A percentile compares a stretch with the other conserved stretches of the same genome.
phyloP scores from a whole-genome alignment of 1,140 invertebrate genomes.

The Phocides pigmalion region DNA sequence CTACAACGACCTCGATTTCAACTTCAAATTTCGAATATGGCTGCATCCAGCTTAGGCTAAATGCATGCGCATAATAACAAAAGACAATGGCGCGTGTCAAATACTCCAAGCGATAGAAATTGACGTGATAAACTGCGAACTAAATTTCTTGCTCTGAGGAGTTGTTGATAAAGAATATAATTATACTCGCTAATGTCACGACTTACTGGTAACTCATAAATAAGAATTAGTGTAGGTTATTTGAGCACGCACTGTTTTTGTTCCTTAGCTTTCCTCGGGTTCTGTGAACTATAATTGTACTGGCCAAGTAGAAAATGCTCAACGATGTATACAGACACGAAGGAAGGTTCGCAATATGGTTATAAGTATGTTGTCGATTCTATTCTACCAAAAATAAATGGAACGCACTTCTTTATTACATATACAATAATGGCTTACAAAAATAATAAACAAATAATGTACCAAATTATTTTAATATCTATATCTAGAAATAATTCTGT shows the following conservation, averaged over 20 bases:
- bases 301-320: too few species aligned
- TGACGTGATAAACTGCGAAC: slow-evolving; percentile 23
- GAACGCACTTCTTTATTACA: too few species aligned
- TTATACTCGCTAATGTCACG: slow-evolving; percentile 2
- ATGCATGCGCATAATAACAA: slow-evolving; percentile 16
- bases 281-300: too few species aligned
- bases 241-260: slow-evolving; percentile 26
- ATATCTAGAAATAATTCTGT: too few species aligned
- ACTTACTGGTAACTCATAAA: slow-evolving; percentile 21
- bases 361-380: too few species aligned
- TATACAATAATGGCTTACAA: too few species aligned
- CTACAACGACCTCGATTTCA: slow-evolving; percentile 41
- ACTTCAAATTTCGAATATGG: slow-evolving; percentile 36
- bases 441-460: too few species aligned
- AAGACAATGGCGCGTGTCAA: slow-evolving; percentile 10
- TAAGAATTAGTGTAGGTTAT: slow-evolving; percentile 24
- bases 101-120: neutral
- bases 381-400: too few species aligned
- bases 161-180: slow-evolving; percentile 20
- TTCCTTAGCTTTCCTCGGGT: too few species aligned
- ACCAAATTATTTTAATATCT: too few species aligned
- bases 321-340: too few species aligned
- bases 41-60: slow-evolving; percentile 5
- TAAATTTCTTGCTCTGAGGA: slow-evolving; percentile 9
- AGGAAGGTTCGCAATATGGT: too few species aligned